phyloP scores from a whole-genome alignment of 2,888 invertebrate species.

The Cynaeus angustus region DNA sequence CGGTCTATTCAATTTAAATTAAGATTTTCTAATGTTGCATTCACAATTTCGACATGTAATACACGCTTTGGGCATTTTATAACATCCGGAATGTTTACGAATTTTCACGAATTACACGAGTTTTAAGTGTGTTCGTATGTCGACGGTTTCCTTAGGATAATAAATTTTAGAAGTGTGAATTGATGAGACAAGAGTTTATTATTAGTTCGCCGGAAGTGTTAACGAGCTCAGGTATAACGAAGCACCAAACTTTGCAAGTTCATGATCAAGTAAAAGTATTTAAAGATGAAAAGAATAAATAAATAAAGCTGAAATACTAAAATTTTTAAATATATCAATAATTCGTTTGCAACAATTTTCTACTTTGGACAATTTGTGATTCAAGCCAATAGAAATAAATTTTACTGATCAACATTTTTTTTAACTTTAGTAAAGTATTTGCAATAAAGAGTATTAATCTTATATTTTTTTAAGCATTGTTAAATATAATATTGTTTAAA shows the following conservation, averaged over 20 bases:
- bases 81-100: conserved; percentile 53
- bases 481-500: too few species aligned
- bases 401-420: too few species aligned
- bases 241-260: conserved; percentile 17
- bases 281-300: neutral
- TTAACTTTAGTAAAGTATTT: too few species aligned
- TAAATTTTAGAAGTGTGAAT: conserved; percentile 47
- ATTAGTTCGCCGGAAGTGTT: conserved; percentile 45
- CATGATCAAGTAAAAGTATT: conserved; percentile 12
- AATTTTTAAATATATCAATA: too few species aligned
- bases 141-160: conserved; percentile 41
- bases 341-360: too few species aligned
- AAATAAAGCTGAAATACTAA: too few species aligned
- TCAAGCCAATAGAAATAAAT: too few species aligned
- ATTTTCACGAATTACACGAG: conserved; percentile 21
- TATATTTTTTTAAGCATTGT: too few species aligned
- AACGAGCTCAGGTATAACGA: conserved; percentile 38
- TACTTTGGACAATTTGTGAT: too few species aligned
- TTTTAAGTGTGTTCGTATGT: conserved; percentile 48
- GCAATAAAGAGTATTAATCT: too few species aligned
- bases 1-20: conserved; percentile 48
- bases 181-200: conserved; percentile 48
- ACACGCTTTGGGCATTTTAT: conserved; percentile 56
- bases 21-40: conserved; percentile 42
- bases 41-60: conserved; percentile 41